phyloP scores from a whole-genome alignment of 1,140 invertebrate genomes.

The Achroia grisella region DNA sequence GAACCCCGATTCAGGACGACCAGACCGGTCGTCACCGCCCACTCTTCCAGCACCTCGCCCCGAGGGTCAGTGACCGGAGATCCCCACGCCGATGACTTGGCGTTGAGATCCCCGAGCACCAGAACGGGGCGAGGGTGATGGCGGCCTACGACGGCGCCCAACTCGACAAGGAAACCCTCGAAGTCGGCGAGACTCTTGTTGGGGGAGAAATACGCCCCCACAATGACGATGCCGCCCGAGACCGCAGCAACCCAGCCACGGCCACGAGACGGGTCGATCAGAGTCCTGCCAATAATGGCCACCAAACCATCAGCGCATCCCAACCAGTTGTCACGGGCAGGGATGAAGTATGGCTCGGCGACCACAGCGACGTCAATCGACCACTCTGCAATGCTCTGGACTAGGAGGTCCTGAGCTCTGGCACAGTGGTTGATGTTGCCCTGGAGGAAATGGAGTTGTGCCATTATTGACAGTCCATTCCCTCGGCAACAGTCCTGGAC shows the following conservation, averaged over 20 bases:
- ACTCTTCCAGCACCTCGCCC: not conserved
- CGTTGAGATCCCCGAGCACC: not conserved
- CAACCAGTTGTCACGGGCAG: conserved; percentile 4
- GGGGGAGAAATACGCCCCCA: conserved; percentile 16
- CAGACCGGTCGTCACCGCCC: not conserved
- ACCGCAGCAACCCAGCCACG: conserved; percentile 7
- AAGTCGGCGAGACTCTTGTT: conserved; percentile 10
- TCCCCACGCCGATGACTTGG: conserved; percentile 7
- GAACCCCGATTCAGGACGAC: conserved; percentile 4
- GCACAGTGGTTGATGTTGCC: conserved; percentile 9
- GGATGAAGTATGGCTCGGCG: conserved; percentile 8
- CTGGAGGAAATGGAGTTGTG: not conserved
- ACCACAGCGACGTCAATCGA: conserved; percentile 5
- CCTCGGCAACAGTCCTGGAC: not conserved
- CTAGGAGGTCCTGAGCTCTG: conserved; percentile 9
- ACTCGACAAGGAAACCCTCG: conserved; percentile 2
- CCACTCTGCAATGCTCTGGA: conserved; percentile 11
- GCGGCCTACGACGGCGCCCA: conserved; percentile 1
- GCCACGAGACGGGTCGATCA: not conserved
- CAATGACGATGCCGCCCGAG: conserved; percentile 3
- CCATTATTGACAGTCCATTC: not conserved
- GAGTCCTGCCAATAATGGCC: not conserved
- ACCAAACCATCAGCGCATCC: not conserved
- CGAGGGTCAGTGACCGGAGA: not conserved
- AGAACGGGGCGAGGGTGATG: not conserved